A percentile compares a stretch with the other conserved stretches of the same genome.
These are phyloP conservation scores for Melipona bicolor DNA, from an alignment of 2,888 invertebrate genomes.

Conservation along the genomic window DNA sequence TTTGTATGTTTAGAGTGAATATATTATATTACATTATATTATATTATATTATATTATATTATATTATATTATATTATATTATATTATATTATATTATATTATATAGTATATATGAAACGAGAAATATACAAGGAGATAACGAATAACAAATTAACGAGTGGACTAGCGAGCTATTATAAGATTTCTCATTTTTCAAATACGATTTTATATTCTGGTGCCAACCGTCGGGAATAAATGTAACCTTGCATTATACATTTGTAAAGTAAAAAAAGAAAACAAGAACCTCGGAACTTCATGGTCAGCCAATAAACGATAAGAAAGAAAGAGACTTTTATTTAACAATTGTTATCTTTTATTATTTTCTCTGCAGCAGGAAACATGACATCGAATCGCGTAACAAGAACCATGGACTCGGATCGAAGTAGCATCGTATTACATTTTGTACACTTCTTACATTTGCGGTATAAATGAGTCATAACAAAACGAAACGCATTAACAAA, in stretches of 20 bases:
- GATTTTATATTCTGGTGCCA: constrained; percentile 63
- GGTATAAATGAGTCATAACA: constrained; percentile 12
- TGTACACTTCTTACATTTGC: constrained; percentile 9
- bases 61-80: no score
- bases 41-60: no score
- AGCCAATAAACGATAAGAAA: constrained; percentile 40
- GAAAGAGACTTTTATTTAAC: neutral
- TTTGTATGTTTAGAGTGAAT: constrained; percentile 44
- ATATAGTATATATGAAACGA: constrained; percentile 4
- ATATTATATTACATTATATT: constrained; percentile 10
- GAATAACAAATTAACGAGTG: constrained; percentile 18
- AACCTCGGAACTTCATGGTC: constrained; percentile 1
- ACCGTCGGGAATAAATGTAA: constrained; percentile 22
- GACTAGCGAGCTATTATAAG: constrained; percentile 40
- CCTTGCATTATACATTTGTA: constrained; percentile 30
- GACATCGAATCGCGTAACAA: constrained; percentile 26
- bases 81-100: no score
- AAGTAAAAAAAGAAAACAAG: neutral
- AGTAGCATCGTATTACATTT: constrained; percentile 5
- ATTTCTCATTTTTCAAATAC: constrained; percentile 56
- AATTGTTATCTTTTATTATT: constrained; percentile 2
- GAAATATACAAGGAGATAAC: constrained; percentile 11
- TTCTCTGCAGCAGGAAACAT: constrained; percentile 8
- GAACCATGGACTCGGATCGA: neutral
- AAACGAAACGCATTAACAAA: constrained; percentile 19